Base-by-base conservation (phyloP, 2,797 vertebrate species). In the Ataeniobius toweri region DNA sequence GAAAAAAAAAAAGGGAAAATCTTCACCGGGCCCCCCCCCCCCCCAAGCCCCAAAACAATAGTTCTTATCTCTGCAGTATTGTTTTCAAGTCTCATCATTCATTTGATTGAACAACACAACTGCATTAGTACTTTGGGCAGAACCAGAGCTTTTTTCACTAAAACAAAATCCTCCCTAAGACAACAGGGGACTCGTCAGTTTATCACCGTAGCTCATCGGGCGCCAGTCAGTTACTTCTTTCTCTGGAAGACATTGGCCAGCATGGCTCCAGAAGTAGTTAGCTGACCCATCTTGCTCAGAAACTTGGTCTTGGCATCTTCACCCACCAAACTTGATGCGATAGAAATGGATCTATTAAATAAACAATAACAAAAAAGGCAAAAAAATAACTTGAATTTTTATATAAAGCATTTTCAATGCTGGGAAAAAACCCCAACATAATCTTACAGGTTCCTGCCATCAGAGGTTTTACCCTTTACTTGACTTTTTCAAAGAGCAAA, bases 221-320 rank as follows among this genome's bases (percentile, higher is more conserved):
- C 77, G 77, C 46, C 76, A 5, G 81, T 0, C 50, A 70, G 58
- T 96, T 89, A 99, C 92, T 99, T 99, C 95, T 99, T 99, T 81
- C 98, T 96, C 96, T 99, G 98, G 94, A 99, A 99, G 93, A 99
- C 98, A 5, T 98, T 99, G 80, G 98, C 98, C 96, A 99, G 73
- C 98, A 99, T 99, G 83, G 98, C 98, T 55, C 98, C 98, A 0
- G 98, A 99, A 0, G 98, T 99, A 79, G 98, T 99, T 91, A 99
- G 93, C 95, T 99, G 98, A 88, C 98, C 98, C 98, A 99, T 99
- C 96, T 99, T 99, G 92, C 98, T 99, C 91, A 99, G 94, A 93
- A 99, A 99, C 96, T 99, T 99, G 88, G 98, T 99, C 94, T 99
- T 99, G 77, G 98, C 97, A 55, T 99, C 98, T 94, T 99, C 98